Evolutionary conservation across 2,113 vertebrate genomes (phyloP).

Genomic region (Oplegnathus fasciatus): DNA sequence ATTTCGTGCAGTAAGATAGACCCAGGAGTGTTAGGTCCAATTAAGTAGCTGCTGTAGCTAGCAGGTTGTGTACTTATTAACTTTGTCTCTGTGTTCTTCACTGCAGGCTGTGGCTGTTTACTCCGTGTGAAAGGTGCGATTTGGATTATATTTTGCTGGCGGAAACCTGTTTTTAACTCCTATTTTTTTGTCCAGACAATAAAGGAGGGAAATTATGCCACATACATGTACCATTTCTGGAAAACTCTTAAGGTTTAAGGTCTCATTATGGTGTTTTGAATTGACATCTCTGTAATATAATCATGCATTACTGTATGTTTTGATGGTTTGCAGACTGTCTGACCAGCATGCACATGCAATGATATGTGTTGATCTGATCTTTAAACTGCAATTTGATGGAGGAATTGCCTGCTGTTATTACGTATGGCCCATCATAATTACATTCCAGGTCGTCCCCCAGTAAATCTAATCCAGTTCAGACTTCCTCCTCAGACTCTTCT

Average conservation of each 20-base stretch:
- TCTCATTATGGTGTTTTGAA: background rate
- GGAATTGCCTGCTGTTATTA: conserved; percentile 11
- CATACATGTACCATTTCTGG: background rate
- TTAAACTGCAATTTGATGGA: conserved; percentile 10
- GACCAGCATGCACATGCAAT: background rate
- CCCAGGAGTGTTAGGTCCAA: conserved; percentile 57
- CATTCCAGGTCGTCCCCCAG: conserved; percentile 14
- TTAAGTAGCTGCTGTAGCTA: conserved; percentile 56
- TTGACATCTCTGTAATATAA: conserved; percentile 1
- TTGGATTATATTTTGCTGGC: background rate
- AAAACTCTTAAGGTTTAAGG: background rate
- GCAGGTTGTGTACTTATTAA: conserved; percentile 32
- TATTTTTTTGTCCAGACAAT: background rate
- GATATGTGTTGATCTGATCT: conserved; percentile 10
- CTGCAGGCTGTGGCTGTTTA: conserved; percentile 15
- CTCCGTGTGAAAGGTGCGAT: background rate
- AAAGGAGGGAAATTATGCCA: background rate
- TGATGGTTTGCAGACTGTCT: conserved; percentile 30
- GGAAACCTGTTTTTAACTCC: background rate
- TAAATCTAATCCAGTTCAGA: conserved; percentile 24
- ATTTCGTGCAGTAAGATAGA: conserved; percentile 39
- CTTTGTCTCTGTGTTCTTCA: conserved; percentile 28
- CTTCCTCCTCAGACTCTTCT: conserved; percentile 3
- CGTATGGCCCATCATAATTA: conserved; percentile 36
- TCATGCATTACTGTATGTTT: conserved; percentile 10